Conservation (phyloP, 2,797 vertebrate genomes). For the Gallinago nigripennis region DNA sequence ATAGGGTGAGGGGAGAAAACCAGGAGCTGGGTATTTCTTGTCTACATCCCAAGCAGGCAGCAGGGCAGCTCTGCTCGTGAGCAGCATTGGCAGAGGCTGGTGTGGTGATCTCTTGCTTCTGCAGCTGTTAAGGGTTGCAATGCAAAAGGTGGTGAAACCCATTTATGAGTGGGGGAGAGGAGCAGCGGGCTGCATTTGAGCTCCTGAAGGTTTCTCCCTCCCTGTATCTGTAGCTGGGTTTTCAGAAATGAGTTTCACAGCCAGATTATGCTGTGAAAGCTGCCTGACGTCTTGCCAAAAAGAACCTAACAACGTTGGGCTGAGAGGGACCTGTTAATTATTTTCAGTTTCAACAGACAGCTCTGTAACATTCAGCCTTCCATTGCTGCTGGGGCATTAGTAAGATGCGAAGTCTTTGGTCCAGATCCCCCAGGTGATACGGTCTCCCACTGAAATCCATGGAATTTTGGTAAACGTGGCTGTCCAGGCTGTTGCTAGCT, state of each 20-base stretch:
- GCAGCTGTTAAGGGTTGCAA: not conserved
- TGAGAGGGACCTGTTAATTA: not conserved
- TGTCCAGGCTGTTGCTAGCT: not conserved
- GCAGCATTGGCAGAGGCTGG: not conserved
- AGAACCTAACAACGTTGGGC: not conserved
- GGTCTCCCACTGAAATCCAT: not conserved
- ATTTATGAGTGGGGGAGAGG: not conserved
- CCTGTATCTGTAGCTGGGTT: not conserved
- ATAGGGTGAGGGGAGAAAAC: not conserved
- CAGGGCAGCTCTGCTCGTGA: not conserved
- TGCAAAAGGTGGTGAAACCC: not conserved
- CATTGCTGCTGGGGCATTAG: not conserved
- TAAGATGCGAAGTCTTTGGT: not conserved
- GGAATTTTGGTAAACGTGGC: not conserved
- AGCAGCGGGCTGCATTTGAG: not conserved
- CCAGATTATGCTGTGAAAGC: not conserved
- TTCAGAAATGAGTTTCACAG: not conserved
- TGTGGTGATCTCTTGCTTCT: not conserved
- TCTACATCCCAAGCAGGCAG: not conserved
- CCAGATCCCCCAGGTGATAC: not conserved
- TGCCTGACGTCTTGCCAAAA: conserved; percentile 2
- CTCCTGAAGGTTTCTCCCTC: not conserved
- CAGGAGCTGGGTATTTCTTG: not conserved
- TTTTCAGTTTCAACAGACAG: not conserved
- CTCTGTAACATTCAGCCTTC: not conserved